A percentile compares a stretch with the other conserved stretches of the same genome.
These are phyloP conservation scores for Silvanus unidentatus DNA, from an alignment of 2,888 invertebrate species.

Conservation along the genomic window DNA sequence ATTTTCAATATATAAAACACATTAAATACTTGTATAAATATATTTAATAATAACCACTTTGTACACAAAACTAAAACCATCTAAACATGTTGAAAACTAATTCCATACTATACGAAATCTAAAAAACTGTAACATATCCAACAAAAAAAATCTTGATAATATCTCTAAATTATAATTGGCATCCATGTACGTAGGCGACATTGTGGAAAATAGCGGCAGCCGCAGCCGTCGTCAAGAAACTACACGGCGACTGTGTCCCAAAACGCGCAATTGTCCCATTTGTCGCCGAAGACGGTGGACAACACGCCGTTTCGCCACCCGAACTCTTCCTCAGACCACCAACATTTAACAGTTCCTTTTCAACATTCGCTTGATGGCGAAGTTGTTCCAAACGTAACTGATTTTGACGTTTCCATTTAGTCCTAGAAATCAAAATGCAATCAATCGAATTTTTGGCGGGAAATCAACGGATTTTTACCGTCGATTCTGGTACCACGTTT, in stretches of 20 bases:
- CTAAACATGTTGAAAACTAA: not conserved
- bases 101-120: too few species aligned
- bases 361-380: conserved; percentile 74
- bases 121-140: too few species aligned
- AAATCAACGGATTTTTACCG: conserved; percentile 52
- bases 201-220: conserved; percentile 69
- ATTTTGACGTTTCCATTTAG: conserved; percentile 86
- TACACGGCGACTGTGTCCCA: conserved; percentile 49
- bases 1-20: too few species aligned
- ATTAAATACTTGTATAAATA: too few species aligned
- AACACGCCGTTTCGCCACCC: conserved; percentile 35
- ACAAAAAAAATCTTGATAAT: too few species aligned
- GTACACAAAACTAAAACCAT: not conserved
- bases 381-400: conserved; percentile 80
- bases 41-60: too few species aligned
- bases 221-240: conserved; percentile 63
- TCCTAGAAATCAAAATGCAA: conserved; percentile 49
- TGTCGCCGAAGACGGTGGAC: conserved; percentile 31
- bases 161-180: conserved; percentile 52
- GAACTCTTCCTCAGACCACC: conserved; percentile 30
- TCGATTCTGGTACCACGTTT: conserved; percentile 92
- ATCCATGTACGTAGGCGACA: conserved; percentile 67
- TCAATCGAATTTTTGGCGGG: conserved; percentile 1
- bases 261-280: conserved; percentile 28
- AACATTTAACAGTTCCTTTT: conserved; percentile 56